Evolutionary conservation across 2,888 invertebrate genomes (phyloP), one percentile per base, ranked within the genome.

Genomic region (Flexamia atlantica): DNA sequence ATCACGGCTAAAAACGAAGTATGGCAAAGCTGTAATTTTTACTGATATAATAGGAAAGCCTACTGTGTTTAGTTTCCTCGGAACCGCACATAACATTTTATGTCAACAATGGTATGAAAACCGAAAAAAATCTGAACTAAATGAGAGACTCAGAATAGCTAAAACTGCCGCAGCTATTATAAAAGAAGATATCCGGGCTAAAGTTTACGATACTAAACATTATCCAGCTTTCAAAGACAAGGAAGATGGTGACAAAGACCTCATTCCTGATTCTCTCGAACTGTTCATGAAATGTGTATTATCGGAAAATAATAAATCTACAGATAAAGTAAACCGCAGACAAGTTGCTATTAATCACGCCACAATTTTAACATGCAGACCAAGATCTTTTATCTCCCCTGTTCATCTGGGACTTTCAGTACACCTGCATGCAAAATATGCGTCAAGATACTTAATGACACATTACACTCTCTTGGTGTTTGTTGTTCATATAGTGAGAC

Each of bases 101-200:
- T 57, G 3, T 36, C 36, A 79, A 32, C 57, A 53, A n/a, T n/a
- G n/a, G n/a, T 89, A 88, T 83, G 86, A 87, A 84, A 87, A 87
- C 72, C 87, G 86, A 86, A 86, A 86, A 86, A 83, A 85, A 85
- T 87, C 87, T 81, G 30, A 70, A 82, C 36, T 40, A 17, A 50
- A 74, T 36, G 88, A 89, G 86, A 87, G 88, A 85, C 79, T 81
- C 82, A 87, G 88, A 87, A 88, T 89, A 83, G 88, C 89, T 85
- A 80, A 87, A 86, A 87, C 87, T 85, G 89, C 89, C 85, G 89
- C 88, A 83, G 87, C 86, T 84, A 88, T 89, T 83, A 85, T 89
- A 85, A 84, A 86, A 83, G 87, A 89, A 86, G 88, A 89, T 86
- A 88, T 89, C 57, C 86, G 88, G 64, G 86, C 87, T 20, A 85